A percentile compares a stretch with the other conserved stretches of the same genome.
Evolutionary conservation across 1,140 invertebrate species (phyloP).

Genomic region (Zaprionus africanus): DNA sequence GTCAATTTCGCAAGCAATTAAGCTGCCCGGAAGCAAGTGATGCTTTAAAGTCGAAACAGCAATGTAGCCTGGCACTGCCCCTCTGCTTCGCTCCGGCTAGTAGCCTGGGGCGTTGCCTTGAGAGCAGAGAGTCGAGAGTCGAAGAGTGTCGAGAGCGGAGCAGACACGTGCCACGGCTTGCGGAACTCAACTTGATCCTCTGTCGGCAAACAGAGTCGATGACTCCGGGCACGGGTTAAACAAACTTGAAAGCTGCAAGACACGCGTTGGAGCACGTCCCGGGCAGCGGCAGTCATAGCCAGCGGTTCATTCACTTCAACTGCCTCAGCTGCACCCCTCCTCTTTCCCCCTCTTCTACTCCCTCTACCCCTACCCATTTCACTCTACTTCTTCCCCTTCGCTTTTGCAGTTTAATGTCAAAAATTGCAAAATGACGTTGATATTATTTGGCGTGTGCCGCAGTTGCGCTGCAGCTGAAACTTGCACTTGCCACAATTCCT

Average conservation of each 20-base stretch:
- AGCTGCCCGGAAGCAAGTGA: slow-evolving; percentile 15
- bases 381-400: not conserved
- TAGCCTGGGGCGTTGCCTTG: not conserved
- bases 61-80: not conserved
- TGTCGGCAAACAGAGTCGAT: slow-evolving; percentile 55
- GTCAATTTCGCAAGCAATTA: slow-evolving; percentile 62
- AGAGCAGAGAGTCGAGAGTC: not conserved
- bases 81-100: not conserved
- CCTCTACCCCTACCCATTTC: not conserved
- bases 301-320: slow-evolving; percentile 52
- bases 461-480: slow-evolving; percentile 35
- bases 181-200: slow-evolving; percentile 53
- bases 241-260: slow-evolving; percentile 67
- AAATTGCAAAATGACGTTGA: slow-evolving; percentile 62
- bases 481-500: slow-evolving; percentile 2
- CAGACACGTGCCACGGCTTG: slow-evolving; percentile 54
- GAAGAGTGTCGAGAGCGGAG: slow-evolving; percentile 14
- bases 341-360: no score
- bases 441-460: slow-evolving; percentile 65
- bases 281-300: slow-evolving; percentile 28
- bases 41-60: slow-evolving; percentile 40
- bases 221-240: slow-evolving; percentile 54
- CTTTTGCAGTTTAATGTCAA: slow-evolving; percentile 59
- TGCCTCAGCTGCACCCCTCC: not conserved
- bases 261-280: slow-evolving; percentile 66